phyloP scores from a whole-genome alignment of 2,113 vertebrate genomes.

The Diglossa brunneiventris region DNA sequence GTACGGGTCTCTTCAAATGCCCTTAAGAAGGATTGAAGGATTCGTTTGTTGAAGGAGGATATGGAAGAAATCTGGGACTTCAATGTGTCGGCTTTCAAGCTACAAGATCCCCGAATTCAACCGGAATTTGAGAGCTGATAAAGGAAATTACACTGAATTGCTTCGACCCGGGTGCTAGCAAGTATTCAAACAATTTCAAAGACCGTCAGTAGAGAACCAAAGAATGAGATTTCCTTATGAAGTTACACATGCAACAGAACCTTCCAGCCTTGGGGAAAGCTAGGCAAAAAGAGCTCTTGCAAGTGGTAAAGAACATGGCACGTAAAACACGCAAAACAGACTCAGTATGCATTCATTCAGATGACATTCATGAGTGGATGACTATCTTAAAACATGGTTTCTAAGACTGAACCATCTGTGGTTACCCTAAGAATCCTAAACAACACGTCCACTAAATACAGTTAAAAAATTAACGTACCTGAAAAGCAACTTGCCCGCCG shows the following conservation, averaged over 20 bases:
- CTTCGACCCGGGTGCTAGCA: accelerated
- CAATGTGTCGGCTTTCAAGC: accelerated
- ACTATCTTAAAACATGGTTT: accelerated
- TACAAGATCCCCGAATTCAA: background rate
- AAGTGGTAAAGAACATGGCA: accelerated
- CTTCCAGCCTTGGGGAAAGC: background rate
- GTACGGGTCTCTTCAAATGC: accelerated
- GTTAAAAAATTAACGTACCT: background rate
- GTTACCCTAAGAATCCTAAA: accelerated
- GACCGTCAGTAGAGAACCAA: accelerated
- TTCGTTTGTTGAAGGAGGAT: accelerated
- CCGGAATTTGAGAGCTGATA: background rate
- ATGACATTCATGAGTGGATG: accelerated
- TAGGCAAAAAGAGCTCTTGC: accelerated
- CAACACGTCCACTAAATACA: accelerated
- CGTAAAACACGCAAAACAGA: background rate
- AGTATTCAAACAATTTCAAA: background rate
- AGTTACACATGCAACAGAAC: background rate
- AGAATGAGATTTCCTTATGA: background rate
- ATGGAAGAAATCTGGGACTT: background rate
- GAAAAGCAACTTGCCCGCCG: accelerated
- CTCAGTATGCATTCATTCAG: accelerated
- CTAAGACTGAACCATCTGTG: accelerated
- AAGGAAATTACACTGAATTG: accelerated
- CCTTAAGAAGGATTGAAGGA: background rate